These are phyloP conservation scores for Zaprionus inermis DNA, from an alignment of 1,140 invertebrate species.

Conservation along the genomic window DNA sequence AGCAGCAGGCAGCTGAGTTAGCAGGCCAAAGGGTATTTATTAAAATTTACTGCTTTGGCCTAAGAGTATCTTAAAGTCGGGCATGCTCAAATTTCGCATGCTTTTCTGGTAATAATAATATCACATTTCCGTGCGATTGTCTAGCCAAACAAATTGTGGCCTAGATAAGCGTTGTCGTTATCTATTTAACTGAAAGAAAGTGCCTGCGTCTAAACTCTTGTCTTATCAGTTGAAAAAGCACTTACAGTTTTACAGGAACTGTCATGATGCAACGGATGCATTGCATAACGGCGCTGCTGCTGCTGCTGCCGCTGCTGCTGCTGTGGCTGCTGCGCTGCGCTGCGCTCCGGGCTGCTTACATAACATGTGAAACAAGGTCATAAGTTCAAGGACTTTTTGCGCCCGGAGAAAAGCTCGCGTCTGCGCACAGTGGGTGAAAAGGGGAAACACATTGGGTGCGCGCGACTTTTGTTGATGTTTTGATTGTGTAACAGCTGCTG, in stretches of 20 bases:
- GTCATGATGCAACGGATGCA: constrained; percentile 17
- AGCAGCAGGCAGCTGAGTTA: too few species aligned
- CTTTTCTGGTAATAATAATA: background rate
- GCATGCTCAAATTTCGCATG: too few species aligned
- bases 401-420: constrained; percentile 54
- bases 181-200: constrained; percentile 18
- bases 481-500: constrained; percentile 66
- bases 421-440: constrained; percentile 22
- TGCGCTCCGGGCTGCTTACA: constrained; percentile 37
- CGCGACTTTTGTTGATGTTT: constrained; percentile 53
- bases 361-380: constrained; percentile 74
- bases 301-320: background rate
- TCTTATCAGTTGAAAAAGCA: constrained; percentile 13
- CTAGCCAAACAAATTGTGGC: background rate
- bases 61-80: too few species aligned
- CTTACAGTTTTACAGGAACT: constrained; percentile 49
- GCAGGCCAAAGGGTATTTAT: too few species aligned
- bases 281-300: constrained; percentile 61
- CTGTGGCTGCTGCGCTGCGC: constrained; percentile 13
- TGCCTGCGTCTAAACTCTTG: constrained; percentile 10
- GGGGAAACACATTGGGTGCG: constrained; percentile 10
- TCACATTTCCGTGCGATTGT: constrained; percentile 5
- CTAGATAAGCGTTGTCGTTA: constrained; percentile 56
- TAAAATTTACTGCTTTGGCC: too few species aligned
- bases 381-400: constrained; percentile 73